Percentiles rank a stretch among this genome's conserved stretches.
phyloP scores from a whole-genome alignment of 2,797 vertebrate species.

The Syngnathus acus region DNA sequence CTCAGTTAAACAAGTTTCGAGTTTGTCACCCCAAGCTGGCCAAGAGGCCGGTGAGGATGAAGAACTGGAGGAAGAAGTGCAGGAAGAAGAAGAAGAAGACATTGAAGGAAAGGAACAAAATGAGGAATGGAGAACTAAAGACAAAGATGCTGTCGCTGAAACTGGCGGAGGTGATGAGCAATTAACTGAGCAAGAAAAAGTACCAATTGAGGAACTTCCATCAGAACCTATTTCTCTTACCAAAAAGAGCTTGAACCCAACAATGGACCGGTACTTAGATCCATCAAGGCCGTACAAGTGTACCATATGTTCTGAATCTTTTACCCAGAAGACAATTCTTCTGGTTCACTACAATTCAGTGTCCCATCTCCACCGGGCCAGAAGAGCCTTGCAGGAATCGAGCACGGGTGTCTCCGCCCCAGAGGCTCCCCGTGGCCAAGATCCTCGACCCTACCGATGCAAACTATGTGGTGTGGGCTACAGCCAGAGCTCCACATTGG shows the following conservation, averaged over 20 bases:
- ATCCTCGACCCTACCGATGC: conserved; percentile 95
- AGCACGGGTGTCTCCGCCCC: conserved; percentile 69
- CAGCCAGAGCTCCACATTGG: conserved; percentile 96
- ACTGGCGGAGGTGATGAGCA: conserved; percentile 78
- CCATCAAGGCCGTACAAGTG: conserved; percentile 97
- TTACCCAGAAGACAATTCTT: conserved; percentile 98
- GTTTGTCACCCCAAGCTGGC: conserved; percentile 57
- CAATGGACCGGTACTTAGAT: conserved; percentile 96
- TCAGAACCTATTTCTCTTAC: conserved; percentile 77
- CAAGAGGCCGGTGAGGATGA: conserved; percentile 64
- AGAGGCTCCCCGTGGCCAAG: conserved; percentile 85
- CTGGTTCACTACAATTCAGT: conserved; percentile 98
- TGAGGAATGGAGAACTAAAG: conserved; percentile 80
- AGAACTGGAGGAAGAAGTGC: conserved; percentile 48
- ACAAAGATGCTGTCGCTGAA: conserved; percentile 59
- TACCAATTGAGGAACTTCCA: conserved; percentile 77
- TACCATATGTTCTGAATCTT: conserved; percentile 97
- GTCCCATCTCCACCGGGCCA: conserved; percentile 94
- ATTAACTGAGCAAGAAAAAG: conserved; percentile 79
- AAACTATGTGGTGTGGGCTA: conserved; percentile 94
- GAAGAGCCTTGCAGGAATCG: conserved; percentile 90
- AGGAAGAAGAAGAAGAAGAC: conserved; percentile 39
- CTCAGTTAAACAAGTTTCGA: conserved; percentile 53
- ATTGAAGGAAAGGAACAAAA: conserved; percentile 50
- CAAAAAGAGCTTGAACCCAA: conserved; percentile 88